phyloP scores from a whole-genome alignment of 1,140 invertebrate genomes.

The Acromyrmex echinatior region DNA sequence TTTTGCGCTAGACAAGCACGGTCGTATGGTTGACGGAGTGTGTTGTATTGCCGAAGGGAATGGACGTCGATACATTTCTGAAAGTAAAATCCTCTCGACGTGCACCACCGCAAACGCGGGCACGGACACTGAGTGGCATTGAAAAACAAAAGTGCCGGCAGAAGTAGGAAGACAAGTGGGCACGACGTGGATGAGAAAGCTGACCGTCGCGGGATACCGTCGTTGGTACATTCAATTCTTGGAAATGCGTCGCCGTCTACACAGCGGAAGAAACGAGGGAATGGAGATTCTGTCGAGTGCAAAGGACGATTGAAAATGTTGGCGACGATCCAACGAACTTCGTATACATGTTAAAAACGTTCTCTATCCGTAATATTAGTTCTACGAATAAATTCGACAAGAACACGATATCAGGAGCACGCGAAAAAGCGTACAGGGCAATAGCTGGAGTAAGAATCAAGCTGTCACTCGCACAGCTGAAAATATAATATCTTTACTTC shows the following conservation, averaged over 20 bases:
- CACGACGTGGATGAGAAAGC: constrained; percentile 70
- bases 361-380: constrained; percentile 78
- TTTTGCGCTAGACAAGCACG: constrained; percentile 28
- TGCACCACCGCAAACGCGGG: constrained; percentile 27
- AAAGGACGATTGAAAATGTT: constrained; percentile 84
- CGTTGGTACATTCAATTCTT: constrained; percentile 79
- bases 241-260: constrained; percentile 77
- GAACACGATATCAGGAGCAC: constrained; percentile 4
- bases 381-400: constrained; percentile 72
- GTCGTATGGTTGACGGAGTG: constrained; percentile 21
- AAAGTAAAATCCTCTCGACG: constrained; percentile 71
- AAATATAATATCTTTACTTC: background rate
- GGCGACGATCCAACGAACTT: constrained; percentile 80
- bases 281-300: constrained; percentile 73
- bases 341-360: constrained; percentile 77
- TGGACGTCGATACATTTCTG: constrained; percentile 67
- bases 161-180: constrained; percentile 67
- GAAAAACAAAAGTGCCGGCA: constrained; percentile 61
- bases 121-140: constrained; percentile 43
- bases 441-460: background rate
- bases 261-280: constrained; percentile 51
- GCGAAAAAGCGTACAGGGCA: background rate
- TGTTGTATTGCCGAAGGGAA: constrained; percentile 26
- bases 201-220: constrained; percentile 63
- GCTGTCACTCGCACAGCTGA: constrained; percentile 23